Evolutionary conservation across 2,797 vertebrate genomes (phyloP).

Genomic region (Eupleurogrammus muticus): DNA sequence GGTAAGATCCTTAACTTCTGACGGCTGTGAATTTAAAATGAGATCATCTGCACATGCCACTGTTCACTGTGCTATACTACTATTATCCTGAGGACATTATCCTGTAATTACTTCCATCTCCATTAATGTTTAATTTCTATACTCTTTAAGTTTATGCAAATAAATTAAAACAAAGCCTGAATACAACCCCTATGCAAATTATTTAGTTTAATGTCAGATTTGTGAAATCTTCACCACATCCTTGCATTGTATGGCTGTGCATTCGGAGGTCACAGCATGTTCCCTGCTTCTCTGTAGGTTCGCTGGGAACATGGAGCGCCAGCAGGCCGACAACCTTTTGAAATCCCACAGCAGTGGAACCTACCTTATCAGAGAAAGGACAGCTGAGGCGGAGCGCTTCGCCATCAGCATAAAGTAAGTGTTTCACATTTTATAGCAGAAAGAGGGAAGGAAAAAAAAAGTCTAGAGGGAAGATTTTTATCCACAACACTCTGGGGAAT

Average conservation of each 20-base stretch:
- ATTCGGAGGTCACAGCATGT: slow-evolving; percentile 27
- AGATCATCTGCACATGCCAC: not conserved
- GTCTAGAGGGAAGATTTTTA: slow-evolving; percentile 42
- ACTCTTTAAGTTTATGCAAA: not conserved
- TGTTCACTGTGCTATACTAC: slow-evolving; percentile 1
- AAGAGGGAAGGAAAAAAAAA: not conserved
- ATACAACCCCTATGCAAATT: slow-evolving; percentile 7
- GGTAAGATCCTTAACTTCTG: slow-evolving; percentile 81
- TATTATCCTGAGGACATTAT: slow-evolving; percentile 24
- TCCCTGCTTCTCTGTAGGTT: slow-evolving; percentile 85
- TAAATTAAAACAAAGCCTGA: slow-evolving; percentile 25
- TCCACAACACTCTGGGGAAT: slow-evolving; percentile 36
- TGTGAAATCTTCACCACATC: slow-evolving; percentile 17
- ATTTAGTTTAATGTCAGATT: slow-evolving; percentile 46
- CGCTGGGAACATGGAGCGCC: slow-evolving; percentile 96
- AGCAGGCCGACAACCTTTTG: slow-evolving; percentile 96
- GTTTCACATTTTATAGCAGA: slow-evolving; percentile 17
- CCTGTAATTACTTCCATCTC: slow-evolving; percentile 33
- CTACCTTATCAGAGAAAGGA: slow-evolving; percentile 96
- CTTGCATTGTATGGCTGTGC: slow-evolving; percentile 1
- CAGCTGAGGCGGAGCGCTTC: slow-evolving; percentile 94
- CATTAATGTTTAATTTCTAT: slow-evolving; percentile 12
- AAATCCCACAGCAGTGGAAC: slow-evolving; percentile 94
- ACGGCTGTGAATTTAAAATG: slow-evolving; percentile 11
- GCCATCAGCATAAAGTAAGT: slow-evolving; percentile 98